A percentile compares a stretch with the other conserved stretches of the same genome.
phyloP scores from a whole-genome alignment of 2,797 vertebrate species.

The Characodon lateralis region DNA sequence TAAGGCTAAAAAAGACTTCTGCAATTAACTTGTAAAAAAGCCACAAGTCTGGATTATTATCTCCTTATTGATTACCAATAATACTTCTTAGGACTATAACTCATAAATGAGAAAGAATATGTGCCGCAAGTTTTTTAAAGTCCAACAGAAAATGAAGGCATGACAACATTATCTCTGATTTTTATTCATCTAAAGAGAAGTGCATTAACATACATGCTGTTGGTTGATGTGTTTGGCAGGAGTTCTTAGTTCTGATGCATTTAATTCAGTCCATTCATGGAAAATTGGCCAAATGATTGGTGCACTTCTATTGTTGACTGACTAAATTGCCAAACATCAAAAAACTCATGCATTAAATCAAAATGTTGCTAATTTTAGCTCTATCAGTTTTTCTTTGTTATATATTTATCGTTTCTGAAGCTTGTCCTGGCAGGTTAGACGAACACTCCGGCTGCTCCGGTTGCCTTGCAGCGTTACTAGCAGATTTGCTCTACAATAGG shows the following conservation, averaged over 20 bases:
- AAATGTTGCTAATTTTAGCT: slow-evolving; percentile 13
- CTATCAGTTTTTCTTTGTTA: neutral
- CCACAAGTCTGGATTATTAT: slow-evolving; percentile 19
- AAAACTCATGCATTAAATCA: neutral
- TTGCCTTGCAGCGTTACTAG: neutral
- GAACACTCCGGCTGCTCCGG: neutral
- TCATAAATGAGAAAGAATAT: neutral
- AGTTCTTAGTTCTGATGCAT: neutral
- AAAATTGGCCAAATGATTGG: neutral
- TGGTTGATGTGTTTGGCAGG: neutral
- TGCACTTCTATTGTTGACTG: neutral
- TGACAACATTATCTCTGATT: neutral
- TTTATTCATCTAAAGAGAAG: neutral
- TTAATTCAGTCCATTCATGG: neutral
- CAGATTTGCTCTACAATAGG: neutral
- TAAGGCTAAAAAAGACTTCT: slow-evolving; percentile 15
- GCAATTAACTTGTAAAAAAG: slow-evolving; percentile 19
- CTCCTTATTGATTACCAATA: slow-evolving; percentile 14
- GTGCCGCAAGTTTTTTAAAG: neutral
- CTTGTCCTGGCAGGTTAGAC: neutral
- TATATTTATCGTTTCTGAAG: neutral
- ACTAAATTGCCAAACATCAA: slow-evolving; percentile 2
- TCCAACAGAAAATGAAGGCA: neutral
- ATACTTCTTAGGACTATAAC: neutral
- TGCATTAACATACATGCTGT: neutral